Evolutionary conservation across 2,113 vertebrate genomes (phyloP), one percentile per base, ranked within the genome.

Genomic region (Pedetes capensis): DNA sequence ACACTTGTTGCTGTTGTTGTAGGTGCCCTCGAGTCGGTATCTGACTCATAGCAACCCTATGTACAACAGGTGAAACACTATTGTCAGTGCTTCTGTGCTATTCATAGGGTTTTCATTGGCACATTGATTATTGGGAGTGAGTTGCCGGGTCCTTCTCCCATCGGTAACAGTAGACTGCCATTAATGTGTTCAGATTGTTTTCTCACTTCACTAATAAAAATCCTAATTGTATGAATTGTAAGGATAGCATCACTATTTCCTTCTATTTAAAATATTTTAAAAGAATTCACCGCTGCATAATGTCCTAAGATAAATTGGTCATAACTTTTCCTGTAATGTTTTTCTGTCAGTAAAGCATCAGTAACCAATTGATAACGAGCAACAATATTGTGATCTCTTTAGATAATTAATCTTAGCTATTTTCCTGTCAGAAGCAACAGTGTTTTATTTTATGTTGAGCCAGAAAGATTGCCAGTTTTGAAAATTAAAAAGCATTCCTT

Each of bases 401-500:
- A 98, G 98, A 98, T 98, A 98, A 98, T 98, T 98, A 98, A 98
- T 99, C 98, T 98, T 98, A 87, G 96, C 97, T 98, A 98, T 98
- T 98, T 98, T 97, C 97, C 98, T 98, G 98, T 98, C 98, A 98
- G 71, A 94, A 98, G 96, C 96, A 98, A 96, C 96, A 97, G 97
- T 97, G 97, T 57, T 97, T 97, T 97, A 98, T 98, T 98, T 98
- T 98, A 98, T 98, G 98, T 98, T 98, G 98, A 98, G 96, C 98
- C 98, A 98, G 95, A 98, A 99, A 99, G 98, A 99, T 99, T 98
- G 98, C 99, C 98, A 98, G 99, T 98, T 99, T 99, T 98, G 98
- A 99, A 99, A 99, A 99, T 99, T 99, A 99, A 99, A 98, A 99
- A 99, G 98, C 98, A 99, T 99, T 99, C 98, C 98, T 98, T 99